Percentiles rank a stretch among this genome's conserved stretches.
These are phyloP conservation scores for Drosophila sordidula DNA, from an alignment of 2,888 invertebrate species.

Conservation along the genomic window DNA sequence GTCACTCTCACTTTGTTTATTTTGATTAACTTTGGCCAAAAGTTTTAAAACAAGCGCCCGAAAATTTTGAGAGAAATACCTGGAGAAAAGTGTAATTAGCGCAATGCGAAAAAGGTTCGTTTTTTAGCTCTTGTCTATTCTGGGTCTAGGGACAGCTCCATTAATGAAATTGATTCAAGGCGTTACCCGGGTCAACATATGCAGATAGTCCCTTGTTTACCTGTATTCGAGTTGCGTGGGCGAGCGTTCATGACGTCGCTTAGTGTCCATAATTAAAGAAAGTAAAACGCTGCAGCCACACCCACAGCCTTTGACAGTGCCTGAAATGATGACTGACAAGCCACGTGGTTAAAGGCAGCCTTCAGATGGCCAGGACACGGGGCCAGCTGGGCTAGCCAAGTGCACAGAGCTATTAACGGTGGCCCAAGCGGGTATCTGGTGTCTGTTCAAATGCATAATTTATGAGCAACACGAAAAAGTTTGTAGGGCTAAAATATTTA, in stretches of 20 bases:
- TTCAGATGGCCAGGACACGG: too few species aligned
- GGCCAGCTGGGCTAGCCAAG: background rate
- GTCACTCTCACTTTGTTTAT: background rate
- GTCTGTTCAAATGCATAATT: constrained; percentile 27
- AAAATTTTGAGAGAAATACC: constrained; percentile 1
- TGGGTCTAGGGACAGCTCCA: background rate
- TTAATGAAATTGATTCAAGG: constrained; percentile 49
- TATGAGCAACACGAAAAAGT: constrained; percentile 1
- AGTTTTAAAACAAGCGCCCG: constrained; percentile 12
- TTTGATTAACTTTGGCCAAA: background rate
- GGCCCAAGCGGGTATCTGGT: background rate
- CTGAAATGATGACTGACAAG: background rate
- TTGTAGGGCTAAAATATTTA: constrained; percentile 11
- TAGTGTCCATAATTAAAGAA: constrained; percentile 27
- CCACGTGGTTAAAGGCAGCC: too few species aligned
- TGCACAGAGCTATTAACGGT: background rate
- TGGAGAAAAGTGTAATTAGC: constrained; percentile 54
- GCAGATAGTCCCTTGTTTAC: background rate
- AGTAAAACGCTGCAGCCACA: background rate
- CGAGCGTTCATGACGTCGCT: background rate
- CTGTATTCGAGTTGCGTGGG: constrained; percentile 25
- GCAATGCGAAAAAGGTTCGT: constrained; percentile 38
- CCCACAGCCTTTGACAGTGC: background rate
- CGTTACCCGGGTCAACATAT: constrained; percentile 28
- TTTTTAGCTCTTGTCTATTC: background rate